phyloP scores from a whole-genome alignment of 2,888 invertebrate species.

The Ganaspis brasiliensis region DNA sequence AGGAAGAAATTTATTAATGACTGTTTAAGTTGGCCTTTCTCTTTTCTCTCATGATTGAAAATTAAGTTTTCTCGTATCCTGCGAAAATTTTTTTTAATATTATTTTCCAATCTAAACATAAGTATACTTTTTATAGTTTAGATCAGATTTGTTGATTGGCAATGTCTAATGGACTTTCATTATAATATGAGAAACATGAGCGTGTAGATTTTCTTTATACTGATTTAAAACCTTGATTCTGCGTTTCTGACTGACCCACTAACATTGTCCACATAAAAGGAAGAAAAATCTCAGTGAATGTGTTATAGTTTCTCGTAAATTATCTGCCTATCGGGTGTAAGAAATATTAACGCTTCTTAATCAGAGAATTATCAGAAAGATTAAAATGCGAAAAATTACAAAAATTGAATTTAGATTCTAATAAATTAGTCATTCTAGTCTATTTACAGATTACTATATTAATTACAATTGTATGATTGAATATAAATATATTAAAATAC shows the following conservation, averaged over 20 bases:
- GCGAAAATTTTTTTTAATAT: not conserved
- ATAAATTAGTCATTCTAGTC: too few relatives aligned
- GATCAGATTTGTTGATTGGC: constrained; percentile 19
- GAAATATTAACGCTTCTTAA: not conserved
- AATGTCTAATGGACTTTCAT: constrained; percentile 1
- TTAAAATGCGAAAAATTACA: too few relatives aligned
- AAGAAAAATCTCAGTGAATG: constrained; percentile 49
- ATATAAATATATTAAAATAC: too few relatives aligned
- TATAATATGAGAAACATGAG: not conserved
- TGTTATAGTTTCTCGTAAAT: constrained; percentile 1
- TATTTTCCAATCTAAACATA: constrained; percentile 6
- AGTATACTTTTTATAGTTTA: not conserved
- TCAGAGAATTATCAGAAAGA: not conserved
- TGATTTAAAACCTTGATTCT: constrained; percentile 12
- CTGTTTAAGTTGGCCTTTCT: constrained; percentile 24
- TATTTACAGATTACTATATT: too few relatives aligned
- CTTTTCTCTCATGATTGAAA: not conserved
- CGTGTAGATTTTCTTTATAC: not conserved
- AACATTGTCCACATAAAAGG: constrained; percentile 53
- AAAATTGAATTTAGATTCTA: constrained; percentile 3
- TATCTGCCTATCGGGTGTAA: not conserved
- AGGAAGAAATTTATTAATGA: not conserved
- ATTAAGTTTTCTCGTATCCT: constrained; percentile 12
- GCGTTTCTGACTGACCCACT: constrained; percentile 55
- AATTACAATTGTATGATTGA: too few relatives aligned